phyloP scores from a whole-genome alignment of 2,888 invertebrate genomes.

The Hecatera dysodea region DNA sequence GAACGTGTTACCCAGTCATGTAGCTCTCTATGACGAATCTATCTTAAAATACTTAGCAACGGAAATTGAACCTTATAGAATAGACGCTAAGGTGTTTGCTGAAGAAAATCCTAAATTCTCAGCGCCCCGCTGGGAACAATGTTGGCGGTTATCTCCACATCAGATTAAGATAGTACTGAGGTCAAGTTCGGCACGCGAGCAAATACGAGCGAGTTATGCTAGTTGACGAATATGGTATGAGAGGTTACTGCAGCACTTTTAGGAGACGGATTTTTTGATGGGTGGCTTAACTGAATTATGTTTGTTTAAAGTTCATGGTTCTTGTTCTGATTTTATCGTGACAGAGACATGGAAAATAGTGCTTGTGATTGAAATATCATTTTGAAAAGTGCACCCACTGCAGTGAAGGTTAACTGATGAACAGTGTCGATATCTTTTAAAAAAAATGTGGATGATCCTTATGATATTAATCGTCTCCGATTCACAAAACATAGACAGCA shows the following conservation, averaged over 20 bases:
- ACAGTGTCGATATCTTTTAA: not conserved
- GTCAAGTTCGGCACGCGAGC: slow-evolving; percentile 86
- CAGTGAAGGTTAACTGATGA: not conserved
- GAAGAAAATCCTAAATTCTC: slow-evolving; percentile 71
- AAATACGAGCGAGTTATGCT: slow-evolving; percentile 76
- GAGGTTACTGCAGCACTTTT: slow-evolving; percentile 65
- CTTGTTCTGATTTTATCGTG: slow-evolving; percentile 13
- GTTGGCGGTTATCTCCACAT: slow-evolving; percentile 86
- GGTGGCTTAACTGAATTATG: slow-evolving; percentile 45
- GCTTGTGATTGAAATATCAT: not conserved
- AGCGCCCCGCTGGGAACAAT: slow-evolving; percentile 85
- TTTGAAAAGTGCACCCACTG: not conserved
- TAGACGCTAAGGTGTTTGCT: slow-evolving; percentile 63
- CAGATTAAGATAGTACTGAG: slow-evolving; percentile 86
- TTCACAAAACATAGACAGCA: not conserved
- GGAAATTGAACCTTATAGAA: slow-evolving; percentile 69
- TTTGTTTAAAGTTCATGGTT: slow-evolving; percentile 44
- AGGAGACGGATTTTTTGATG: slow-evolving; percentile 58
- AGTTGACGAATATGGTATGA: slow-evolving; percentile 78
- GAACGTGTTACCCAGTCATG: slow-evolving; percentile 83
- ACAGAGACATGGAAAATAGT: not conserved
- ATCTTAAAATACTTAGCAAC: slow-evolving; percentile 68
- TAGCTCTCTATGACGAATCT: slow-evolving; percentile 83
- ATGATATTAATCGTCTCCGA: no score
- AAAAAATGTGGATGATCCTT: not conserved